These are phyloP conservation scores for Anisognathus igniventris DNA, from an alignment of 2,797 vertebrate species.

Conservation along the genomic window DNA sequence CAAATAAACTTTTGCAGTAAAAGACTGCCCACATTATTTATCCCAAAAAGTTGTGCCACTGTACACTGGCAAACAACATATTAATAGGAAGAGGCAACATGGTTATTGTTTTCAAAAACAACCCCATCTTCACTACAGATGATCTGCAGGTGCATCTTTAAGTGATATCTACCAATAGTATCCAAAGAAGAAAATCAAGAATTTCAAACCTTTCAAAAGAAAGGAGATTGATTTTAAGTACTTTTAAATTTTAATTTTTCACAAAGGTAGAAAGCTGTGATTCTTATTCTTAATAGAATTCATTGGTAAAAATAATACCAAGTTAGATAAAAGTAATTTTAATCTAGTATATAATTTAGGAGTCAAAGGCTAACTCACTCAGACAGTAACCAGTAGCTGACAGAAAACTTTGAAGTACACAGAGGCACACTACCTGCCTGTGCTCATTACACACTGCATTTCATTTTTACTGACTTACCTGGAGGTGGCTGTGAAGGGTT, in stretches of 20 bases:
- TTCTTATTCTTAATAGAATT: neutral
- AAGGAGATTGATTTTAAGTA: neutral
- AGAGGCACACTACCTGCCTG: neutral
- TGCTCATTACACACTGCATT: neutral
- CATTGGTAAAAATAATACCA: neutral
- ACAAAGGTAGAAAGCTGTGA: neutral
- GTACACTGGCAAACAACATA: neutral
- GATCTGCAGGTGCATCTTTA: neutral
- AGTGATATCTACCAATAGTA: neutral
- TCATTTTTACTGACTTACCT: slow-evolving; percentile 73
- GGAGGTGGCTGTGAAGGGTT: slow-evolving; percentile 95
- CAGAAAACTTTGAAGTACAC: neutral
- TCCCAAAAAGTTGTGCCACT: neutral
- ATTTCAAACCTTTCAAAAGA: neutral
- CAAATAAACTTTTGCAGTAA: neutral
- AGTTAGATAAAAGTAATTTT: neutral
- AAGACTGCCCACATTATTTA: neutral
- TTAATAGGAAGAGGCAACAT: neutral
- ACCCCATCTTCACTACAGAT: neutral
- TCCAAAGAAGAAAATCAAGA: neutral
- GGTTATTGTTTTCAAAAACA: neutral
- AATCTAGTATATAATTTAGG: neutral
- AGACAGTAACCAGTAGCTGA: neutral
- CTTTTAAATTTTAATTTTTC: neutral
- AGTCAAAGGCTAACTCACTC: neutral